Evolutionary conservation across 2,888 invertebrate species (phyloP).

Genomic region (Ditula angustiorana): DNA sequence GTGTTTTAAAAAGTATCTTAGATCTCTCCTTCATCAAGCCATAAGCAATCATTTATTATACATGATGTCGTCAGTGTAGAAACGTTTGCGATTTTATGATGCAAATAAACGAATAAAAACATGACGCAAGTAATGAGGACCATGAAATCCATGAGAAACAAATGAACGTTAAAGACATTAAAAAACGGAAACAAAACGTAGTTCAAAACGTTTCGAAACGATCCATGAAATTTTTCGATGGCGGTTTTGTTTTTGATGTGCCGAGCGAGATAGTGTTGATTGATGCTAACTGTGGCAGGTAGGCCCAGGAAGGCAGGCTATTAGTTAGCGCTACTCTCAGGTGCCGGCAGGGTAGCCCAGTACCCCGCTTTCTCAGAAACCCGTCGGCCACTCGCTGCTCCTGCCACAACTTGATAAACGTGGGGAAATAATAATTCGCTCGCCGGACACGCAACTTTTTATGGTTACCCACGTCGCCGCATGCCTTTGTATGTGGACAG

Average conservation of each 20-base stretch:
- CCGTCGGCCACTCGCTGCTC: constrained; percentile 45
- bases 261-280: constrained; percentile 46
- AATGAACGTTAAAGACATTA: neutral
- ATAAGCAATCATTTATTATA: too few relatives aligned
- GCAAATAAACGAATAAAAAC: constrained; percentile 2
- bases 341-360: constrained; percentile 54
- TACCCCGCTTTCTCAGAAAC: constrained; percentile 67
- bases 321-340: constrained; percentile 55
- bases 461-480: constrained; percentile 29
- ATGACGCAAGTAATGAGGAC: constrained; percentile 8
- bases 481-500: neutral
- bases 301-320: constrained; percentile 49
- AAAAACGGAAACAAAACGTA: neutral
- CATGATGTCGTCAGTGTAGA: too few relatives aligned
- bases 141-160: constrained; percentile 27
- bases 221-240: constrained; percentile 52
- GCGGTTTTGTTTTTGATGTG: constrained; percentile 54
- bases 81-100: too few relatives aligned
- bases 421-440: constrained; percentile 48
- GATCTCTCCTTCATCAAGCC: too few relatives aligned
- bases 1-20: too few relatives aligned
- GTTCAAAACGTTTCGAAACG: constrained; percentile 40
- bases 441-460: constrained; percentile 50
- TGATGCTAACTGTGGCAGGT: constrained; percentile 55
- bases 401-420: constrained; percentile 48